A percentile compares a stretch with the other conserved stretches of the same genome.
phyloP scores from a whole-genome alignment of 2,113 vertebrate genomes.

The Vombatus ursinus region DNA sequence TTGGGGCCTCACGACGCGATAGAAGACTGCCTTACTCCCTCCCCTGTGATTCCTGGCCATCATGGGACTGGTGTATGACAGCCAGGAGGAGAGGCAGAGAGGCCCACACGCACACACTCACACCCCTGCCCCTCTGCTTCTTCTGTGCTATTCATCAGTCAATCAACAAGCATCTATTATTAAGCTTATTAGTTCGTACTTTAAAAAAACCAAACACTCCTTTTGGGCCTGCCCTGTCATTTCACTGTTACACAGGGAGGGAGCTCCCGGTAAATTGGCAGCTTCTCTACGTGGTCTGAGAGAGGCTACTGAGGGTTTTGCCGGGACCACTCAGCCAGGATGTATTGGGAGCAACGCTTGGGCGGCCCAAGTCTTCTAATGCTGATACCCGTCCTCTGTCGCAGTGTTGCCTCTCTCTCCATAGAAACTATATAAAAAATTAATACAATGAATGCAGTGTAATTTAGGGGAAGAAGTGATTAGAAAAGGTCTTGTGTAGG shows the following conservation, averaged over 20 bases:
- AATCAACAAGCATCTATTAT: too few relatives aligned
- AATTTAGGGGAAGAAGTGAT: background rate
- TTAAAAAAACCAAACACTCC: background rate
- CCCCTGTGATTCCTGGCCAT: background rate
- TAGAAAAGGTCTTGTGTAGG: background rate
- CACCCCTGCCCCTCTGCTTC: too few relatives aligned
- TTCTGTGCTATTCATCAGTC: too few relatives aligned
- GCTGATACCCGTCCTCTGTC: background rate
- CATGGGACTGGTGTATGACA: background rate
- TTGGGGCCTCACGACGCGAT: background rate
- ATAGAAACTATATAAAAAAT: background rate
- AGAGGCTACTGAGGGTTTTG: background rate
- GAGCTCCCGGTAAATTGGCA: background rate
- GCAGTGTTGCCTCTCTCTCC: too few relatives aligned
- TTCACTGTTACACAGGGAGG: background rate
- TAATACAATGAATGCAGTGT: background rate
- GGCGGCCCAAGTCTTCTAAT: background rate
- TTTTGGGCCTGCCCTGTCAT: background rate
- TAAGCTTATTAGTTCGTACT: too few relatives aligned
- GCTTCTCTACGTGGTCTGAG: background rate
- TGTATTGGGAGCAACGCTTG: background rate
- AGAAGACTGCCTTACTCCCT: background rate
- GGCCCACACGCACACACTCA: background rate
- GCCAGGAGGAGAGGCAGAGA: background rate
- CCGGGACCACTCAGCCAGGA: background rate